These are phyloP conservation scores for Eubasilissa regina DNA, from an alignment of 1,140 invertebrate species.

Conservation along the genomic window DNA sequence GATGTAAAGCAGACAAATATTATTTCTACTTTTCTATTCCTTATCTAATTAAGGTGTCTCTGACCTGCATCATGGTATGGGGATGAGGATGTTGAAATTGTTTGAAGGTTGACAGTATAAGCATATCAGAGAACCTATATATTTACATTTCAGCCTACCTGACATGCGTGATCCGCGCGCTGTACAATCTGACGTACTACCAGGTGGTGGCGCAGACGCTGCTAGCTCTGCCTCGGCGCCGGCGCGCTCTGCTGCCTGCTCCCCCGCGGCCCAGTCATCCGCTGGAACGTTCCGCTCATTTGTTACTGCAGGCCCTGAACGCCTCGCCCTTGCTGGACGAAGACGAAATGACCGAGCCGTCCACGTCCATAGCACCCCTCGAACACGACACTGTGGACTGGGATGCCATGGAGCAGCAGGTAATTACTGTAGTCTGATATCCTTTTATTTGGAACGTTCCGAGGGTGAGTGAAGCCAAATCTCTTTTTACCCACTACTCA, in stretches of 20 bases:
- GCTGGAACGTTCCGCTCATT: conserved; percentile 55
- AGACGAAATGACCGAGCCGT: conserved; percentile 38
- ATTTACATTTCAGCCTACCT: conserved; percentile 83
- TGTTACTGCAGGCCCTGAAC: conserved; percentile 62
- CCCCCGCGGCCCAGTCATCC: conserved; percentile 58
- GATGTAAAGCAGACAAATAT: no score
- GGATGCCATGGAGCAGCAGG: conserved; percentile 45
- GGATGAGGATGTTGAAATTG: no score
- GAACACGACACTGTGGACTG: conserved; percentile 45
- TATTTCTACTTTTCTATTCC: no score
- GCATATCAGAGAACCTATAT: no score
- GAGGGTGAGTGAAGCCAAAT: no score
- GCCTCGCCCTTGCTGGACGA: conserved; percentile 65
- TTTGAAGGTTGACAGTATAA: no score
- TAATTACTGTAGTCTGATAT: background rate
- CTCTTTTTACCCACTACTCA: no score
- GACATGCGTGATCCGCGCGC: conserved; percentile 85
- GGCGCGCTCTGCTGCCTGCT: conserved; percentile 67
- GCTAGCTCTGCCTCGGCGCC: conserved; percentile 74
- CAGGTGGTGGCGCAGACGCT: conserved; percentile 86
- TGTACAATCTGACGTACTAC: conserved; percentile 92
- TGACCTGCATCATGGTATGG: no score
- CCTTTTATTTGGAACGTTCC: no score
- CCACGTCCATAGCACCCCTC: conserved; percentile 41
- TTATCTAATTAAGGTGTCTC: no score